These are phyloP conservation scores for Allophyes oxyacanthae DNA, from an alignment of 2,888 invertebrate genomes.

Conservation along the genomic window DNA sequence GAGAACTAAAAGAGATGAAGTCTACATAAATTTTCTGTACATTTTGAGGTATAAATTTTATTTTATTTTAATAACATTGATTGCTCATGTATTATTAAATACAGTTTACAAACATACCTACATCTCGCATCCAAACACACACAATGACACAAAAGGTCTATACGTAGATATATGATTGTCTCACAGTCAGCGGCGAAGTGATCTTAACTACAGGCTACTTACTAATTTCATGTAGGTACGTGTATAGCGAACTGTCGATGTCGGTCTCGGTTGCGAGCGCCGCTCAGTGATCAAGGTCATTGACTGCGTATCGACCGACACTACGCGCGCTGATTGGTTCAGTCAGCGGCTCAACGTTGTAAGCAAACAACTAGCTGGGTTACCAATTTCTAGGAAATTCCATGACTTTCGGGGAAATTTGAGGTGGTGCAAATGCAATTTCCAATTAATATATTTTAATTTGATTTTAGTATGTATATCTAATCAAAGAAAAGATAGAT, in stretches of 20 bases:
- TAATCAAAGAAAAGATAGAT: too few species aligned
- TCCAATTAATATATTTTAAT: too few species aligned
- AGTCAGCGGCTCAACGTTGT: conserved; percentile 30
- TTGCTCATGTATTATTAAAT: too few species aligned
- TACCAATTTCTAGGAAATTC: conserved; percentile 15
- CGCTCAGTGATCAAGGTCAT: conserved; percentile 23
- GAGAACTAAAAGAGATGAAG: too few species aligned
- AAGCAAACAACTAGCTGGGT: conserved; percentile 32
- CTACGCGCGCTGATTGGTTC: conserved; percentile 43
- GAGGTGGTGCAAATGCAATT: too few species aligned
- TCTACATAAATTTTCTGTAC: too few species aligned
- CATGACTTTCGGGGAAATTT: conserved; percentile 1
- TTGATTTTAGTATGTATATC: too few species aligned
- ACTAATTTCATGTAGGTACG: not conserved
- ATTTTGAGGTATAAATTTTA: too few species aligned
- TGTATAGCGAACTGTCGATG: not conserved
- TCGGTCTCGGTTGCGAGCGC: not conserved
- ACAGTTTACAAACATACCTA: too few species aligned
- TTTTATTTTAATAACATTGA: too few species aligned
- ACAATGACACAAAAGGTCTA: too few species aligned
- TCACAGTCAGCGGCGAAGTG: conserved; percentile 4
- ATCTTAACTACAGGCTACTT: not conserved
- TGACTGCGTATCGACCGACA: conserved; percentile 31
- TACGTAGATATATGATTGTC: not conserved
- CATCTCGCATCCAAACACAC: too few species aligned